Evolutionary conservation across 2,797 vertebrate genomes (phyloP), one percentile per base, ranked within the genome.

Genomic region (Malurus splendens): DNA sequence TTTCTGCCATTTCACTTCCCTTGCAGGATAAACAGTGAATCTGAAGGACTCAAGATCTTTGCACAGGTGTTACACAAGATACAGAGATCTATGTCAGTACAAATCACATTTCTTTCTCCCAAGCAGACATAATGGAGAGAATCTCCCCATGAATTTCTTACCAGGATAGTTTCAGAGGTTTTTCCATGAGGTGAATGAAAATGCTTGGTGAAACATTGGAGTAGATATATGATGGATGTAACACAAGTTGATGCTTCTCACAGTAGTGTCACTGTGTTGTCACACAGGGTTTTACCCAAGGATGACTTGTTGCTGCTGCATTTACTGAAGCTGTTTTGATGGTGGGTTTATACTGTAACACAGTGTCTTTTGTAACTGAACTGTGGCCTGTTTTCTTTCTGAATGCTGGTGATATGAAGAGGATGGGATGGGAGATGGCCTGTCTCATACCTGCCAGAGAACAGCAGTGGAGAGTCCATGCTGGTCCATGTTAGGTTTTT

Each of bases 261-360:
- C 12, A 48, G 14, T 17, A 56, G 9, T 16, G 24, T 3, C 0
- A 0, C 7, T 55, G 9, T 0, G 0, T 14, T 72, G 3, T 30
- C 54, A n/a, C 30, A 8, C 2, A 2, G 33, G 10, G 6, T 45
- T 77, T 81, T 56, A 71, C 39, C 30, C 0, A 1, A 9, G 9
- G 2, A 4, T 44, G 57, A 67, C 8, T 60, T 56, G 18, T 60
- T 66, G 41, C 28, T 86, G 38, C 74, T 70, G 9, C 30, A 30
- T 44, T 42, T 74, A 23, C 23, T 32, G 33, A 32, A 65, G 42
- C 12, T 44, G 4, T 25, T 75, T 48, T 27, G 42, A 39, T 72
- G 28, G 9, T 50, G 20, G 14, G 7, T 32, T 84, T 61, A 5
- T 55, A 16, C 3, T 47, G 6, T 32, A 68, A 42, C 27, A 47